phyloP scores from a whole-genome alignment of 2,113 vertebrate genomes.

The Martes martes region DNA sequence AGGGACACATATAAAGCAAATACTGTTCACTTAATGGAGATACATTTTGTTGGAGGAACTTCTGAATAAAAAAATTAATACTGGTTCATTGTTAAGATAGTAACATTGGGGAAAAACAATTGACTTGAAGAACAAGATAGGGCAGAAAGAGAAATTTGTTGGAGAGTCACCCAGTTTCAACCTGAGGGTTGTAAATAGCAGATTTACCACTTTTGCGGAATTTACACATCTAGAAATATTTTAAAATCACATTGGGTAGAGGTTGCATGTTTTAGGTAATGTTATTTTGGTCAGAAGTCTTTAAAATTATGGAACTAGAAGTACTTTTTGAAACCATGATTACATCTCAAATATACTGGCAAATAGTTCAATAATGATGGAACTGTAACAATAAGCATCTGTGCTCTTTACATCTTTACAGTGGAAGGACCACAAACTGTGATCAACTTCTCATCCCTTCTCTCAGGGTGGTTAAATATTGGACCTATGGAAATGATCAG shows the following conservation, averaged over 20 bases:
- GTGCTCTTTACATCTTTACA: background rate
- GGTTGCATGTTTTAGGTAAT: background rate
- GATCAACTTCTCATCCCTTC: background rate
- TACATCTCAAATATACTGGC: background rate
- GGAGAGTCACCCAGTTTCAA: background rate
- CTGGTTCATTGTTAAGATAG: background rate
- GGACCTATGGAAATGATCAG: background rate
- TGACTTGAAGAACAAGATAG: background rate
- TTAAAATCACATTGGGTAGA: background rate
- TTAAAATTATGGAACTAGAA: background rate
- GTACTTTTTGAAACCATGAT: background rate
- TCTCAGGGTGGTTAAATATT: background rate
- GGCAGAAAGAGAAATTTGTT: background rate
- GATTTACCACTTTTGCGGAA: background rate
- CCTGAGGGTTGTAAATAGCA: background rate
- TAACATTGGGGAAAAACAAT: background rate
- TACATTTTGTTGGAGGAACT: background rate
- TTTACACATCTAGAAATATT: background rate
- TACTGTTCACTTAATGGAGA: background rate
- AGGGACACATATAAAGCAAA: background rate
- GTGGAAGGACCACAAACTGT: background rate
- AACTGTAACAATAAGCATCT: background rate
- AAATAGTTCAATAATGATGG: background rate
- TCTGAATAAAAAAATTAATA: conserved; percentile 21
- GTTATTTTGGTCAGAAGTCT: background rate